Percentiles rank a stretch among this genome's conserved stretches.
Conservation (phyloP, 2,797 vertebrate species). For the Steatocranus sp. region DNA sequence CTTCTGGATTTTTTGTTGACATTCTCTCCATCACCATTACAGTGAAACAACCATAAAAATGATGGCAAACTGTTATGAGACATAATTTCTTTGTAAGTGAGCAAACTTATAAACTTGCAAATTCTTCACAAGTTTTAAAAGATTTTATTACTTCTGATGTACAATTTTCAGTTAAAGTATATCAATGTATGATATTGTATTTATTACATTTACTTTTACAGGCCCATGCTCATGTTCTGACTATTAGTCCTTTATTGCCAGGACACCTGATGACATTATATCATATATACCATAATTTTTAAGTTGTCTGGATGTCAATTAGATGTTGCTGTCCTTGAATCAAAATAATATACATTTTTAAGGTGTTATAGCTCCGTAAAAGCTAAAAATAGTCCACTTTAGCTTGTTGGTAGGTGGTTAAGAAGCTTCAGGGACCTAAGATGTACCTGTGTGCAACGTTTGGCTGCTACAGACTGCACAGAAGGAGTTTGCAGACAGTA, state of each 20-base stretch:
- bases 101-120: not conserved
- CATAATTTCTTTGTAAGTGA: not conserved
- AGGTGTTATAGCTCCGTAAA: not conserved
- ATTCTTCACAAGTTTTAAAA: not conserved
- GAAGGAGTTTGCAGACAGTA: not conserved
- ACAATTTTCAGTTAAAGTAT: not conserved
- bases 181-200: not conserved
- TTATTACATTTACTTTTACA: not conserved
- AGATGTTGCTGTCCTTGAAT: not conserved
- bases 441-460: not conserved
- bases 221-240: not conserved
- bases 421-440: not conserved
- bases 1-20: not conserved
- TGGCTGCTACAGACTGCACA: not conserved
- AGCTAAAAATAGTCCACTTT: not conserved
- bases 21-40: not conserved
- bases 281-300: not conserved
- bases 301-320: not conserved
- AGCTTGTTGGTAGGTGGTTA: not conserved
- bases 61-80: not conserved
- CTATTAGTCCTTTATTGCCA: not conserved
- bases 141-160: not conserved
- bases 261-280: not conserved
- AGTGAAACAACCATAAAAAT: not conserved
- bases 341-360: not conserved